Evolutionary conservation across 2,113 vertebrate species (phyloP), one percentile per base, ranked within the genome.

Genomic region (Paedocypris sp.): DNA sequence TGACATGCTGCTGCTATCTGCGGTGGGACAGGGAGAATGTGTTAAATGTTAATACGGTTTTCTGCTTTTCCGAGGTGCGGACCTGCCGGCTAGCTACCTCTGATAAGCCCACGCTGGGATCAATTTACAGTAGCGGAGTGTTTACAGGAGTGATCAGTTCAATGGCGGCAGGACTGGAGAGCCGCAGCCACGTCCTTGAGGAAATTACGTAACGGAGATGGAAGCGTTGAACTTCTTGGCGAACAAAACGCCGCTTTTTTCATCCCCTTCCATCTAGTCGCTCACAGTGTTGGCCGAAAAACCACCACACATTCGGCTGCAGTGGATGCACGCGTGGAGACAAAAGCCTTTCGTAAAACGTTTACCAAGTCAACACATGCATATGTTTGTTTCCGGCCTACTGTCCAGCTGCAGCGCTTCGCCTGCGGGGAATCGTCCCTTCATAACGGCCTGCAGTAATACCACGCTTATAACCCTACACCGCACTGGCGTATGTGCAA

Each of bases 381-480:
- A 38, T 64, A 42, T 60, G 64, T 65, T 67, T 62, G 58, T 64
- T 61, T 52, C 49, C 18, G 29, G 60, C 36, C 35, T 28, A 36
- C 59, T 39, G 45, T 60, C 39, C 69, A 74, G 72, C 72, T 74
- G 72, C 72, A 60, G 64, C 3, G 39, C 15, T 51, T 25, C 38
- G 36, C 54, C 52, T 23, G 57, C 51, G 53, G 58, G 57, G 65
- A 65, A 33, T 61, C 57, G 46, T 60, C 57, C 46, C 68, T 68
- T 64, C 61, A 62, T 61, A 43, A 18, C 26, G 29, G 47, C n/a
- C 68, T 49, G 59, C 58, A 26, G 60, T 51, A 84, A 76, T 64
- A 59, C 63, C 79, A 82, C 82, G 81, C 79, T 76, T 86, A 86
- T 83, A 82, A 85, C 85, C 87, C 88, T 85, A 85, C 86, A 90